Evolutionary conservation across 2,797 vertebrate genomes (phyloP).

Genomic region (Chromis chromis): DNA sequence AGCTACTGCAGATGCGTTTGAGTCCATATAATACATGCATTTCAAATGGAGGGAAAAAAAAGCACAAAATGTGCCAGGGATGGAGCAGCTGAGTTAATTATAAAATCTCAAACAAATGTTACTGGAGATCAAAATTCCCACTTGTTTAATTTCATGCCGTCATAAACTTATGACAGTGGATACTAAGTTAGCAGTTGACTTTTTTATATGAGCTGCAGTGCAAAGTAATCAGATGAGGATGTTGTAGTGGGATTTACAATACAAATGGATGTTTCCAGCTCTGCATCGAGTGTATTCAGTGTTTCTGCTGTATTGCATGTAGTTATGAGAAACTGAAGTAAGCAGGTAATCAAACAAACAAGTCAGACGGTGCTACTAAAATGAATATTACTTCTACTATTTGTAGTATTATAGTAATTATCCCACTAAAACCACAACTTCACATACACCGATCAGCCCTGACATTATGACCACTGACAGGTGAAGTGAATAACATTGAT

Average conservation of each 20-base stretch:
- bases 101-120: slow-evolving; percentile 39
- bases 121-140: slow-evolving; percentile 11
- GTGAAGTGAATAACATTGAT: no score
- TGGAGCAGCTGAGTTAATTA: slow-evolving; percentile 6
- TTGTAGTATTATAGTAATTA: neutral
- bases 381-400: neutral
- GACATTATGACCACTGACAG: no score
- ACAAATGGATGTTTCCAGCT: neutral
- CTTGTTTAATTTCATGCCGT: slow-evolving; percentile 10
- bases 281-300: neutral
- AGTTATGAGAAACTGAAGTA: neutral
- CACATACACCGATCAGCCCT: neutral
- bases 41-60: slow-evolving; percentile 4
- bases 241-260: neutral
- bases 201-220: neutral
- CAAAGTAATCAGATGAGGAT: neutral
- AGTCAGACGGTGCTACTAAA: neutral
- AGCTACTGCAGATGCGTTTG: slow-evolving; percentile 4
- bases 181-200: neutral
- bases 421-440: no score
- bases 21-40: slow-evolving; percentile 22
- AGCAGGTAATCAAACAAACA: neutral
- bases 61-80: slow-evolving; percentile 4
- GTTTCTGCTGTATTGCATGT: neutral
- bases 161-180: neutral